A percentile compares a stretch with the other conserved stretches of the same genome.
Conservation (phyloP, 2,888 invertebrate genomes). For the Zootermopsis nevadensis region DNA sequence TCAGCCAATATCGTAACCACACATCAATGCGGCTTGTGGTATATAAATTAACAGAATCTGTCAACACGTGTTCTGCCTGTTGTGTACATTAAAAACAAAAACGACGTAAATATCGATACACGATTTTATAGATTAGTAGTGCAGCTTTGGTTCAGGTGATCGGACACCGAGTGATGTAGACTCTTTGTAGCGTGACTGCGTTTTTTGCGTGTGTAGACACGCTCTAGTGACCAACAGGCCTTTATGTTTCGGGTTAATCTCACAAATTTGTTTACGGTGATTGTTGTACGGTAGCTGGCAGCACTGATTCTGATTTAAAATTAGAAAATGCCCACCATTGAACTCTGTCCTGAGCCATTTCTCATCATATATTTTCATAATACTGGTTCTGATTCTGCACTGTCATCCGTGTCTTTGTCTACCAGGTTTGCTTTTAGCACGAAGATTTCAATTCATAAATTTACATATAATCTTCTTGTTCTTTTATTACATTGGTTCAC, state of each 20-base stretch:
- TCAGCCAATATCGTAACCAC: not conserved
- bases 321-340: too few species aligned
- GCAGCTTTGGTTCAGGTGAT: not conserved
- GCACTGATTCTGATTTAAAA: too few species aligned
- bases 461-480: too few species aligned
- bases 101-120: not conserved
- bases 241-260: not conserved
- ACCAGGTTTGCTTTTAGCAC: too few species aligned
- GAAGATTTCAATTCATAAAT: too few species aligned
- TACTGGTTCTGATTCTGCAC: too few species aligned
- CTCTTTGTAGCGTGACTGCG: not conserved
- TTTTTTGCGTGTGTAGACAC: conserved; percentile 4
- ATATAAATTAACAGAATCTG: not conserved
- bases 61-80: not conserved
- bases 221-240: not conserved
- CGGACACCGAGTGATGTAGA: not conserved
- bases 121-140: not conserved
- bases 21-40: not conserved
- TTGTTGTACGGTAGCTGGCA: not conserved
- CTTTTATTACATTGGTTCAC: too few species aligned
- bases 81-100: not conserved
- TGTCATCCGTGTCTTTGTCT: too few species aligned
- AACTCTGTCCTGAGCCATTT: too few species aligned
- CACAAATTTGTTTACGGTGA: not conserved
- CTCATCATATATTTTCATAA: too few species aligned